These are phyloP conservation scores for Pemphigus obesinymphae DNA, from an alignment of 1,140 invertebrate genomes.

Conservation along the genomic window DNA sequence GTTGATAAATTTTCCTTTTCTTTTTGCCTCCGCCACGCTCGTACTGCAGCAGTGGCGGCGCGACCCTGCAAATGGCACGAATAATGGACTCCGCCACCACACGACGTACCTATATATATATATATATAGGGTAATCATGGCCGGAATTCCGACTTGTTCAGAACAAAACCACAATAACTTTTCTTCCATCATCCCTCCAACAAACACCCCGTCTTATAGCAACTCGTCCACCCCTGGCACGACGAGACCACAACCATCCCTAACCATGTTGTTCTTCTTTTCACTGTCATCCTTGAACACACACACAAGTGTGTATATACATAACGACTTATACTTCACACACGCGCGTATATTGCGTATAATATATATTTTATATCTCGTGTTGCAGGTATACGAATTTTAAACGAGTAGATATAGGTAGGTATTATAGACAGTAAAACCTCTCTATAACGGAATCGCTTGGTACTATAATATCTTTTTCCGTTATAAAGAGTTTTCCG, in stretches of 20 bases:
- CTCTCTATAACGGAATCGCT: no score
- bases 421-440: not conserved
- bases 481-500: no score
- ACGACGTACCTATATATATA: no score
- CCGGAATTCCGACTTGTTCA: slow-evolving; percentile 27
- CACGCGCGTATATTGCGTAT: not conserved
- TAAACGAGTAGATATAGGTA: not conserved
- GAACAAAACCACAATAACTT: slow-evolving; percentile 23
- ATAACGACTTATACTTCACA: not conserved
- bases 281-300: no score
- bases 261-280: not conserved
- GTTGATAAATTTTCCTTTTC: slow-evolving; percentile 32
- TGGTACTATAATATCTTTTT: no score
- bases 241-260: no score
- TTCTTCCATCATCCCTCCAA: not conserved
- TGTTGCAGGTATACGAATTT: no score
- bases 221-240: not conserved
- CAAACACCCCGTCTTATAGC: not conserved
- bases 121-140: slow-evolving; percentile 7
- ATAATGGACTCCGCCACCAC: slow-evolving; percentile 28
- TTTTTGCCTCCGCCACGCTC: not conserved
- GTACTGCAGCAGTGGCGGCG: not conserved
- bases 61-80: not conserved
- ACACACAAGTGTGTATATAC: not conserved
- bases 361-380: not conserved